phyloP scores from a whole-genome alignment of 2,888 invertebrate species.

The Amiota minor region DNA sequence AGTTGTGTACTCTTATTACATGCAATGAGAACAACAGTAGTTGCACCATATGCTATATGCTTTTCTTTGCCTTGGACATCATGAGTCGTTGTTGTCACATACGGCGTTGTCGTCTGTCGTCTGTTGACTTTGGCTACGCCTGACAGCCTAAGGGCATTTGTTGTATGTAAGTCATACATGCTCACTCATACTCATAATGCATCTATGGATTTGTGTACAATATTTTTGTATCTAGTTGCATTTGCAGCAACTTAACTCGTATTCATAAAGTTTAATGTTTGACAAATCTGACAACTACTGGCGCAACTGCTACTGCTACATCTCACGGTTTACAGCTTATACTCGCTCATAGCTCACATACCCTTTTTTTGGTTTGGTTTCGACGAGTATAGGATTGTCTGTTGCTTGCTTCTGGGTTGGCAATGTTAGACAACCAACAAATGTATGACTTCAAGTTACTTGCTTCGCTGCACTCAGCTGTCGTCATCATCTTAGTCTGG shows the following conservation, averaged over 20 bases:
- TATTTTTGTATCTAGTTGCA: slow-evolving; percentile 8
- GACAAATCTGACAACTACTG: slow-evolving; percentile 15
- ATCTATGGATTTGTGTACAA: background rate
- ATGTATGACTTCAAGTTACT: too few species aligned
- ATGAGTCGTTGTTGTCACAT: background rate
- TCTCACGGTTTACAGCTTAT: background rate
- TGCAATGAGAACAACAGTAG: background rate
- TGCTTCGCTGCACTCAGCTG: slow-evolving; percentile 1
- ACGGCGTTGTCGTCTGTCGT: slow-evolving; percentile 3
- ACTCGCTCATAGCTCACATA: background rate
- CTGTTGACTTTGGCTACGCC: slow-evolving; percentile 22
- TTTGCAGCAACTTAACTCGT: background rate
- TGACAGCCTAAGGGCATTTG: slow-evolving; percentile 22
- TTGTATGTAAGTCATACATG: background rate
- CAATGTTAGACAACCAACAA: too few species aligned
- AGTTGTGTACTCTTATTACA: background rate
- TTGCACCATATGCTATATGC: background rate
- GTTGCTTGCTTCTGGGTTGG: too few species aligned
- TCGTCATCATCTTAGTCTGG: slow-evolving; percentile 9
- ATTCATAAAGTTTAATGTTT: background rate
- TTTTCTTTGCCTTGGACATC: background rate
- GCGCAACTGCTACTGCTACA: slow-evolving; percentile 1
- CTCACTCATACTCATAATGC: background rate
- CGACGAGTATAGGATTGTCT: background rate
- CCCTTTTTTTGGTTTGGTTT: background rate